Evolutionary conservation across 2,113 vertebrate species (phyloP).

Genomic region (Nesogale talazaci): DNA sequence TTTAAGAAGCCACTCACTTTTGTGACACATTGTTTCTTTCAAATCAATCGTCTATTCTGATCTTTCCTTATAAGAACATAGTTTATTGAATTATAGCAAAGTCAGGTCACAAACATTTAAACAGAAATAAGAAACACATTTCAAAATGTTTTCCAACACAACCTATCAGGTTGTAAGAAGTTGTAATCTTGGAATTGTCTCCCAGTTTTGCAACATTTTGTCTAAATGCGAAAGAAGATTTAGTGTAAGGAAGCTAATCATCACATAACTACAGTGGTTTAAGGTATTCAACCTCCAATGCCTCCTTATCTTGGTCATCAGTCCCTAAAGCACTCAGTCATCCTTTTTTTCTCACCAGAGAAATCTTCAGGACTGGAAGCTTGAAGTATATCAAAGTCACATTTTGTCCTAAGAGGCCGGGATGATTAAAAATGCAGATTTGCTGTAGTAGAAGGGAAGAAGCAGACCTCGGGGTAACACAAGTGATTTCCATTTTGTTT

Average conservation of each 20-base stretch:
- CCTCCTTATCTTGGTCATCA: background rate
- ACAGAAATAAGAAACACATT: no score
- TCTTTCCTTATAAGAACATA: no score
- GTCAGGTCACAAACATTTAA: no score
- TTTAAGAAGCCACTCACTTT: no score
- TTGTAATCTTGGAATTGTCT: no score
- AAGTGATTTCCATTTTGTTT: background rate
- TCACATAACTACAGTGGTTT: background rate
- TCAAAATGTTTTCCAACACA: no score
- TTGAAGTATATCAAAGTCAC: background rate
- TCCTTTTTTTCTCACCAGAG: background rate
- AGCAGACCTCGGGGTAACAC: background rate
- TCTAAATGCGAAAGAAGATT: no score
- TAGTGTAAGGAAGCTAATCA: background rate
- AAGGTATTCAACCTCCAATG: background rate
- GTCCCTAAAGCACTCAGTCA: background rate
- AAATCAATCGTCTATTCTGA: no score
- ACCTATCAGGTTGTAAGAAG: no score
- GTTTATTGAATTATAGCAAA: no score
- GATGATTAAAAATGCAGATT: background rate
- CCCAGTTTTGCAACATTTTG: no score
- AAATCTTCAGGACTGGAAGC: background rate
- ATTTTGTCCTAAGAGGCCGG: background rate
- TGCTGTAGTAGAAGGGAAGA: accelerated
- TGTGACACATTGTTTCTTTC: no score